Conservation (phyloP, 2,113 vertebrate genomes). For the Heterotis niloticus region DNA sequence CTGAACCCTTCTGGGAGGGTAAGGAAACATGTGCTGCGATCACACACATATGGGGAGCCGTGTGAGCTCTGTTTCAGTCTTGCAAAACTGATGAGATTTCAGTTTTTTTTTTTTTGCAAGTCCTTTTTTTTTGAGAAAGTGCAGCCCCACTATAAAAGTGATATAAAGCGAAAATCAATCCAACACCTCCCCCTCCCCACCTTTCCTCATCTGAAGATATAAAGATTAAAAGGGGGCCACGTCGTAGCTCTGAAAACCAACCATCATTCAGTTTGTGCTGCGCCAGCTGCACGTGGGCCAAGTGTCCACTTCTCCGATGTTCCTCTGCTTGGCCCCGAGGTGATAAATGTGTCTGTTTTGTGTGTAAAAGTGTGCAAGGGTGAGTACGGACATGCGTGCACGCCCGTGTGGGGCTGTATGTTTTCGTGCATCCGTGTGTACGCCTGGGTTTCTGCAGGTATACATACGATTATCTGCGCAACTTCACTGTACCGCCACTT, state of each 20-base stretch:
- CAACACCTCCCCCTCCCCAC: constrained; percentile 36
- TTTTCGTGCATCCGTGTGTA: not conserved
- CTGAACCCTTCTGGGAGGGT: not conserved
- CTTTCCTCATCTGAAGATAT: constrained; percentile 46
- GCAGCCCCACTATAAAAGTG: constrained; percentile 50
- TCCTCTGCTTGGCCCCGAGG: not conserved
- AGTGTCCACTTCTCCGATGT: constrained; percentile 10
- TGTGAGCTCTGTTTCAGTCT: constrained; percentile 2
- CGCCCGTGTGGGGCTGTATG: not conserved
- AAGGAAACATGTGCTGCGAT: not conserved
- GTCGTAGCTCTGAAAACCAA: constrained; percentile 48
- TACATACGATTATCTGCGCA: too few species aligned
- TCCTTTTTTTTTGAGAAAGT: constrained; percentile 28
- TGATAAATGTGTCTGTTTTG: not conserved
- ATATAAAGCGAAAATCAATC: constrained; percentile 54
- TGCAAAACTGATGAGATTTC: constrained; percentile 3
- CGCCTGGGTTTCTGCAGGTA: too few species aligned
- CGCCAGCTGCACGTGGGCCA: constrained; percentile 45
- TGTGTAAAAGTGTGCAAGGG: not conserved
- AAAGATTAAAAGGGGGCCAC: constrained; percentile 55
- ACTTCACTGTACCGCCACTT: not conserved
- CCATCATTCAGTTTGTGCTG: constrained; percentile 53
- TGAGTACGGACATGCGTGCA: not conserved
- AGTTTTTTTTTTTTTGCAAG: constrained; percentile 26
- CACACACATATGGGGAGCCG: constrained; percentile 4